Evolutionary conservation across 2,797 vertebrate genomes (phyloP), one percentile per base, ranked within the genome.

Genomic region (Tolypeutes matacus): DNA sequence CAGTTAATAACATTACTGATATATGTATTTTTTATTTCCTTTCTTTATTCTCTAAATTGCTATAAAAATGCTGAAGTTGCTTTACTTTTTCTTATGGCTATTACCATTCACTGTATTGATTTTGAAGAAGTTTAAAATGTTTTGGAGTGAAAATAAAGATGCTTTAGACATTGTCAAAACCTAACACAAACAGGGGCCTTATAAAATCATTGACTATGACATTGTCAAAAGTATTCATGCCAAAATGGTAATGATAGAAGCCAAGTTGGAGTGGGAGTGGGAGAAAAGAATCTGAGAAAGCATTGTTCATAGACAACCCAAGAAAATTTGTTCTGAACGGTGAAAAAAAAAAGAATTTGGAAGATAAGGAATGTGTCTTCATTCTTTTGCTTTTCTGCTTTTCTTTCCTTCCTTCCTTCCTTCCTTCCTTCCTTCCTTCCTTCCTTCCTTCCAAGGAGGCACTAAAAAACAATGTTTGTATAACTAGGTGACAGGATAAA

Each of bases 111-210:
- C 23, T 62, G 25, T 29, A 73, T 69, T 2, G 31, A 36, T 46
- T 83, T 65, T 82, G 3, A 15, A 88, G 46, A 81, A 81, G 62
- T 69, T 87, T 13, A 49, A 87, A 93, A 80, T 83, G 12, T 58
- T 6, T 64, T 29, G 62, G 7, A 75, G n/a, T 86, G 36, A 86
- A 96, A 76, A 60, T 49, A 53, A 78, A n/a, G 4, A 67, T 81
- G 4, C 5, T 82, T 65, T 87, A 42, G 8, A 86, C 1, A 85
- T 17, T n/a, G 3, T 51, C 58, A 58, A 75, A 91, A 92, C 36
- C 8, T 21, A 58, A 76, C 86, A 17, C 42, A 23, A 36, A 70
- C 20, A 0, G 2, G 21, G 8, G 1, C 0, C 10, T 58, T 51
- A 49, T 12, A 7, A 70, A 39, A 72, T 72, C 15, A 39, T 53